Evolutionary conservation across 2,797 vertebrate species (phyloP), one percentile per base, ranked within the genome.

Genomic region (Acanthopagrus latus): DNA sequence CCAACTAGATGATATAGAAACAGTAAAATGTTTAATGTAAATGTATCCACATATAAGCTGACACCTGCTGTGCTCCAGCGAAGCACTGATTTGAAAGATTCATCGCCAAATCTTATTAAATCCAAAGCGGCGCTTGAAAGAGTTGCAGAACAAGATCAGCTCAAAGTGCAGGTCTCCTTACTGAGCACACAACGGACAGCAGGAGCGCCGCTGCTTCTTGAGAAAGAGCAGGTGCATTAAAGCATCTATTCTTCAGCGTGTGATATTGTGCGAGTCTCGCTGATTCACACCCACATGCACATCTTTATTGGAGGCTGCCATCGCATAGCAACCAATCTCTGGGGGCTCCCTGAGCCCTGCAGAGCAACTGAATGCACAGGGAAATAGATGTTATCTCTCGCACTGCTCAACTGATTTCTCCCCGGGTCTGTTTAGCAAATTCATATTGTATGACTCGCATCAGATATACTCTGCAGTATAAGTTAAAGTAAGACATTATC

Each of bases 271-370:
- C 21, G 9, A 71, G 65, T 82, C 82, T 79, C 72, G 20, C 74
- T 83, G 81, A 79, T 88, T 90, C 90, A 91, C 87, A 92, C 89
- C 86, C 85, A 89, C 83, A 12, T 80, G 76, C 74, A 71, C 86
- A 79, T 89, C 86, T 87, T 87, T 82, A 88, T 88, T 88, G 74
- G 91, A 91, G 83, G 83, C 81, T 85, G 84, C 84, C 68, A 89
- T 89, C 48, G 85, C 92, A 86, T 94, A 90, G 93, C 91, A 94
- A 94, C 93, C 75, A 38, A 69, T 88, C 91, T 89, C 91, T 66
- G 10, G 84, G 88, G 92, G 80, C 80, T 77, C 77, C 69, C 73
- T 77, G 71, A 88, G 80, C 85, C 85, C 83, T 86, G 85, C 80
- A 76, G 87, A 87, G 80, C 56, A 80, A 90, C 91, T 85, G 7